Evolutionary conservation across 2,888 invertebrate species (phyloP), one percentile per base, ranked within the genome.

Genomic region (Thymelicus acteon): DNA sequence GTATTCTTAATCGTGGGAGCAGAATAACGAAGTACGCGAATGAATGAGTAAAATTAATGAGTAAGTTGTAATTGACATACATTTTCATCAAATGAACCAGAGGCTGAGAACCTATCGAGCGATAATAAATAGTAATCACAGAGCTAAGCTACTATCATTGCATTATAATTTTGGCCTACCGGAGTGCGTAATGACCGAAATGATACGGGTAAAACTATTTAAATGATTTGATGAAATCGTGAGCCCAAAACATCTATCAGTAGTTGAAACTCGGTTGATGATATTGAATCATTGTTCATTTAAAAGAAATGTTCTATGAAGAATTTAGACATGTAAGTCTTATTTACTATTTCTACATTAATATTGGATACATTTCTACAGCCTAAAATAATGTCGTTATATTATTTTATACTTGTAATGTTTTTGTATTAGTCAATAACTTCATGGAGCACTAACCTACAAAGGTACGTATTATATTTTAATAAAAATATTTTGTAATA

Each of bases 121-220:
- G 49, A 64, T 70, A 81, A 79, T 77, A 84, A 80, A 77, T 78
- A 70, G 83, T 90, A 91, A 90, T 90, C 81, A 87, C 78, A 86
- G 80, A 83, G 82, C 78, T 74, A 77, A 78, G 75, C 76, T 79
- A 78, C 75, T 85, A 83, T 83, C 84, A 74, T 73, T 61, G 76
- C 77, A 75, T 77, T 84, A 78, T 89, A 87, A 78, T 78, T 84
- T 83, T 81, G 77, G 82, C 82, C 84, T 84, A 82, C 85, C 81
- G 81, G 78, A 81, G 78, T 82, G 79, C 81, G 83, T 85, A 85
- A 87, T 87, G 83, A 79, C 65, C 15, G 47, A 19, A 68, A 62
- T 62, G 62, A 73, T 69, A 64, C 70, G 15, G 60, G 44, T 72
- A 67, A 62, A 62, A 63, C 52, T 60, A 71, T 60, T 62, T 57